Conservation (phyloP, 1,140 invertebrate genomes). For the Drosophila pallidifrons region DNA sequence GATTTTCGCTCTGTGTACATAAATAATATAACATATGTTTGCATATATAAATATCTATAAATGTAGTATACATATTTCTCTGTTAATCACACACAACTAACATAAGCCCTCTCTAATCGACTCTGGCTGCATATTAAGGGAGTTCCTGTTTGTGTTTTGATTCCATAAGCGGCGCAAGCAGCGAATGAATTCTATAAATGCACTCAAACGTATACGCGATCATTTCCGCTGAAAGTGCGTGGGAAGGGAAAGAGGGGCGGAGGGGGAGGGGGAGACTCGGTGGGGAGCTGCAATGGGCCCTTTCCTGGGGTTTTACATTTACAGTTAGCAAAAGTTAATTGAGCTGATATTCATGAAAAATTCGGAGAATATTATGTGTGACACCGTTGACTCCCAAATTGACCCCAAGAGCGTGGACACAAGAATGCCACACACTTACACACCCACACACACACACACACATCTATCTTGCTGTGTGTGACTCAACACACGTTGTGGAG, state of each 20-base stretch:
- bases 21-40: not conserved
- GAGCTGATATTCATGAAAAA: conserved; percentile 71
- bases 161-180: conserved; percentile 13
- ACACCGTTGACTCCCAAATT: conserved; percentile 57
- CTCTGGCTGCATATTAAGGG: not conserved
- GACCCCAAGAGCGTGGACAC: conserved; percentile 42
- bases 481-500: conserved; percentile 30
- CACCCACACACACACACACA: not conserved
- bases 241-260: not conserved
- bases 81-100: conserved; percentile 2
- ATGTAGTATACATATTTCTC: not conserved
- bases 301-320: conserved; percentile 42
- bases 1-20: too few species aligned
- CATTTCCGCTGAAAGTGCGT: conserved; percentile 58
- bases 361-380: conserved; percentile 63
- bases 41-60: conserved; percentile 1
- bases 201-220: conserved; percentile 42
- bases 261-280: not conserved
- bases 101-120: not conserved
- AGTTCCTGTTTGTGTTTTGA: conserved; percentile 23
- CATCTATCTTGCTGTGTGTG: conserved; percentile 7
- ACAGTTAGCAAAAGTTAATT: conserved; percentile 72
- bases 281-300: not conserved
- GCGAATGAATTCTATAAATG: not conserved
- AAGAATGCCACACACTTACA: conserved; percentile 17